phyloP scores from a whole-genome alignment of 2,797 vertebrate species.

The Trichosurus vulpecula region DNA sequence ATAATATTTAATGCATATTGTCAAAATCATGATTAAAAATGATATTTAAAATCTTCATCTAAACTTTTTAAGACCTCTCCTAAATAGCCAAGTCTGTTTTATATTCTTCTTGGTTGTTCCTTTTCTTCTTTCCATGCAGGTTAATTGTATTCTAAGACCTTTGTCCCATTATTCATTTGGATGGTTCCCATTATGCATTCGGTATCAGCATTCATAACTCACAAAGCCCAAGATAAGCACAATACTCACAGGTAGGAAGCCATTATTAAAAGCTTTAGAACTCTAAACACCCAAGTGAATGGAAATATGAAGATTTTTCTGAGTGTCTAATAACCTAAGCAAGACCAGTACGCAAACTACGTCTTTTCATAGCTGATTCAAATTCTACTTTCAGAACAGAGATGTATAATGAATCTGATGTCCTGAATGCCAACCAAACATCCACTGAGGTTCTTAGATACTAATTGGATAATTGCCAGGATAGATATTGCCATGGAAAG shows the following conservation, averaged over 20 bases:
- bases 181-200: conserved; percentile 62
- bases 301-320: background rate
- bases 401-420: background rate
- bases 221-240: conserved; percentile 47
- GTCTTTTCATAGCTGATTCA: conserved; percentile 19
- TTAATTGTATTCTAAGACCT: conserved; percentile 66
- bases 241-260: conserved; percentile 32
- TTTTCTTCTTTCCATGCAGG: conserved; percentile 59
- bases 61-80: conserved; percentile 45
- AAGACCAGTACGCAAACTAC: background rate
- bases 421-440: background rate
- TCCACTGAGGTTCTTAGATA: background rate
- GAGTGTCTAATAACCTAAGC: conserved; percentile 38
- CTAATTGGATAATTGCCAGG: background rate
- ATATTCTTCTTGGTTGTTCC: conserved; percentile 51
- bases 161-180: conserved; percentile 66
- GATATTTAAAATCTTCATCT: conserved; percentile 66
- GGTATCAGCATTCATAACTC: conserved; percentile 60
- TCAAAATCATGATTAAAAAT: conserved; percentile 65
- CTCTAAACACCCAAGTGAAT: conserved; percentile 6
- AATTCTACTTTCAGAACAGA: background rate
- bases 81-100: conserved; percentile 52
- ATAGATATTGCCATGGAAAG: background rate
- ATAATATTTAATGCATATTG: conserved; percentile 73
- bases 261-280: conserved; percentile 57